Evolutionary conservation across 2,113 vertebrate genomes (phyloP), one percentile per base, ranked within the genome.

Genomic region (Heteronetta atricapilla): DNA sequence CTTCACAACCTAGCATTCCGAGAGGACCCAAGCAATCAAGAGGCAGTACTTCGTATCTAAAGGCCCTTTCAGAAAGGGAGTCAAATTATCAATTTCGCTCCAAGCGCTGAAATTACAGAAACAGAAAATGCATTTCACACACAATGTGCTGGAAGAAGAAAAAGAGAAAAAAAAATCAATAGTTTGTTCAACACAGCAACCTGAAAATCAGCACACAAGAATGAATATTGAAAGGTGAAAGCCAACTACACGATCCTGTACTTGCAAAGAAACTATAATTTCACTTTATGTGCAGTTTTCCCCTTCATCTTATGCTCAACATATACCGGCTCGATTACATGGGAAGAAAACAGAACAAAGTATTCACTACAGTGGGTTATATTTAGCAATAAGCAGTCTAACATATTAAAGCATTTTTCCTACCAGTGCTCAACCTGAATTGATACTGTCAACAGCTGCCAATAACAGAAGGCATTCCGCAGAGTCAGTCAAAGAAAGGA

Each of bases 341-440:
- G 28, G 95, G 81, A 94, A 93, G 3, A 80, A 84, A 66, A 81
- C 46, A 81, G n/a, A 75, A 60, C 52, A 81, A 64, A 13, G 36
- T n/a, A 95, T 96, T 86, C 88, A 72, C 48, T 72, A 46, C 76
- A 92, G 66, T 21, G 46, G 13, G 55, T 90, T 94, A 90, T 53
- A 95, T 88, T 95, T 95, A 91, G 72, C 83, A 88, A 67, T 62
- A 95, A 60, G 25, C 68, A 95, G 76, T 86, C 86, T 92, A 68
- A 77, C 21, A 77, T 70, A 76, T 44, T 70, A 81, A 89, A 62
- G 46, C 48, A 70, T 94, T 96, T 95, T 95, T 86, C 40, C 85
- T 31, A 82, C 58, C 36, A 85, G 60, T 38, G 82, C 70, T 86
- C 77, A 96, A 86, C 55, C 40, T 93, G 76, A 94, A 97, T 42